Percentiles rank a stretch among this genome's conserved stretches.
Conservation (phyloP, 2,888 invertebrate genomes). For the Saturnia pavonia region DNA sequence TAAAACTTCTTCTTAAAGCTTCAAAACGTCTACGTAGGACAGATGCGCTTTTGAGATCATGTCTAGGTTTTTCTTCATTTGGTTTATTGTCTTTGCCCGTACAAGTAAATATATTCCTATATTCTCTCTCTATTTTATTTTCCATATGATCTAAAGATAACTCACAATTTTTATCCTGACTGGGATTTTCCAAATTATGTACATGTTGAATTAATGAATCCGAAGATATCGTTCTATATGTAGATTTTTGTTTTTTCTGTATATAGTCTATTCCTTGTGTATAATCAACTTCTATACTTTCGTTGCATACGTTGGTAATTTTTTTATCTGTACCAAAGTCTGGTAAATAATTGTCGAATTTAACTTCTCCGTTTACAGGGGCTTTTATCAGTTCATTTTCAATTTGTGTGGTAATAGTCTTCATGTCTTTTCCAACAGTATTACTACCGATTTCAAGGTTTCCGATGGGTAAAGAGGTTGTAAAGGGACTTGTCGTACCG, state of each 20-base stretch:
- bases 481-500: constrained; percentile 48
- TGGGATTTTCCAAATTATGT: constrained; percentile 60
- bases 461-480: constrained; percentile 27
- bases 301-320: constrained; percentile 24
- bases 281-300: constrained; percentile 28
- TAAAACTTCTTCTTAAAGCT: constrained; percentile 52
- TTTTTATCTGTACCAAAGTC: constrained; percentile 25
- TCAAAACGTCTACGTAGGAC: constrained; percentile 58
- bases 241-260: constrained; percentile 28
- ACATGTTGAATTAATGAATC: constrained; percentile 65
- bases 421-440: constrained; percentile 35
- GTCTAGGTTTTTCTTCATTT: constrained; percentile 37
- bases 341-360: constrained; percentile 21
- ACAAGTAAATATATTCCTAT: constrained; percentile 54
- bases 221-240: constrained; percentile 50
- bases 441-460: constrained; percentile 48
- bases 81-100: constrained; percentile 45
- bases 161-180: constrained; percentile 45
- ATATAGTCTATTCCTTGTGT: constrained; percentile 24
- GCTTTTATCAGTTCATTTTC: constrained; percentile 30
- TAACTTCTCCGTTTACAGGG: constrained; percentile 20
- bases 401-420: constrained; percentile 47
- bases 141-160: constrained; percentile 53
- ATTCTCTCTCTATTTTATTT: constrained; percentile 64
- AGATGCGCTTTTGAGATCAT: constrained; percentile 54